A percentile compares a stretch with the other conserved stretches of the same genome.
These are phyloP conservation scores for Sturnus vulgaris DNA, from an alignment of 2,113 vertebrate species.

Conservation along the genomic window DNA sequence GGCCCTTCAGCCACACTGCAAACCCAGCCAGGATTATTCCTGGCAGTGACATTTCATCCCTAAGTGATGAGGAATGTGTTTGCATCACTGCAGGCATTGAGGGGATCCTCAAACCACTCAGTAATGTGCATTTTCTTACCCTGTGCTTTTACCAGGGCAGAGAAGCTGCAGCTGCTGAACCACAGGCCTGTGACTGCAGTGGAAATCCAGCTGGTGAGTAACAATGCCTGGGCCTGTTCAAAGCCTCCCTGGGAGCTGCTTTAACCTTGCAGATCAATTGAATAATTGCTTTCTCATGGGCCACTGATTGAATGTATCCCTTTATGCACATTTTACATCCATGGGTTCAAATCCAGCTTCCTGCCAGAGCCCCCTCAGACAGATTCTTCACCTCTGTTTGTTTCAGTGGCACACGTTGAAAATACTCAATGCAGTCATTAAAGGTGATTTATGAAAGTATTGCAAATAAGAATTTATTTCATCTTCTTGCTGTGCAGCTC, in stretches of 20 bases:
- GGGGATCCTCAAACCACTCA: background rate
- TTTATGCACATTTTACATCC: background rate
- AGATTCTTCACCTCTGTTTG: background rate
- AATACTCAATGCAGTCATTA: background rate
- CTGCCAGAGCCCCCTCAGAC: background rate
- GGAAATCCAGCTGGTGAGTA: constrained; percentile 94
- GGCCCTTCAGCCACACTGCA: background rate
- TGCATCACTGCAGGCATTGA: background rate
- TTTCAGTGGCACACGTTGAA: background rate
- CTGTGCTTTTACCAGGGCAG: constrained; percentile 80
- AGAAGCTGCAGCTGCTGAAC: constrained; percentile 93
- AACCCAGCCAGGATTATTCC: background rate
- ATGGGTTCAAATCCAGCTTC: background rate
- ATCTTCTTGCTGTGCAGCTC: background rate
- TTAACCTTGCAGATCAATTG: background rate
- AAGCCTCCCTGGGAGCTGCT: background rate
- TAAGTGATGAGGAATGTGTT: background rate
- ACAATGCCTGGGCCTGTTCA: background rate
- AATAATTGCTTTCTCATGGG: constrained; percentile 18
- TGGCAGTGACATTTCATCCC: background rate
- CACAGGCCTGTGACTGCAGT: constrained; percentile 93
- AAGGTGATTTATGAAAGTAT: background rate
- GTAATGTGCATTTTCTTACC: background rate
- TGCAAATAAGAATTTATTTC: background rate
- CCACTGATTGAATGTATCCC: background rate